Evolutionary conservation across 2,797 vertebrate species (phyloP).

Genomic region (Somateria mollissima): DNA sequence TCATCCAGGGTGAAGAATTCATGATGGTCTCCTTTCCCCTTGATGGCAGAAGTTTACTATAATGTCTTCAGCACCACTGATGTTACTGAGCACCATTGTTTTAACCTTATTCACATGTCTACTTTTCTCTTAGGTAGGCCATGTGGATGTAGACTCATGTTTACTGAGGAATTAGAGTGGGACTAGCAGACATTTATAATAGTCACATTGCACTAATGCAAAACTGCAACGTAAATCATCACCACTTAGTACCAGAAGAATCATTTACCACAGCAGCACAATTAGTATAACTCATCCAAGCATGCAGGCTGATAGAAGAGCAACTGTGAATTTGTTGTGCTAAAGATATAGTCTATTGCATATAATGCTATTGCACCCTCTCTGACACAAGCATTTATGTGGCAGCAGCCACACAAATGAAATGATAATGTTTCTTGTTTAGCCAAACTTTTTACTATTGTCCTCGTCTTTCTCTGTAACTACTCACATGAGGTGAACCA

Average conservation of each 20-base stretch:
- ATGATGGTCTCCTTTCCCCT: not conserved
- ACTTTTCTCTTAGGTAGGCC: not conserved
- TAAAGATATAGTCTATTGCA: rapidly evolving
- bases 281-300: not conserved
- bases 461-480: not conserved
- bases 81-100: not conserved
- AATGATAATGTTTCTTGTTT: not conserved
- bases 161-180: not conserved
- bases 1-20: not conserved
- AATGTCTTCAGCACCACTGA: not conserved
- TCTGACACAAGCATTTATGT: rapidly evolving
- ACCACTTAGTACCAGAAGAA: not conserved
- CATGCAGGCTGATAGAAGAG: not conserved
- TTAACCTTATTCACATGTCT: not conserved
- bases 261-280: not conserved
- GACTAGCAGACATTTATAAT: not conserved
- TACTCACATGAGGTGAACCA: not conserved
- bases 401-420: not conserved
- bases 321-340: not conserved
- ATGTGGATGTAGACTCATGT: not conserved
- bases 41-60: not conserved
- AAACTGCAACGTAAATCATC: not conserved
- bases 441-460: not conserved
- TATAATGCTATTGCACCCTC: too few relatives aligned
- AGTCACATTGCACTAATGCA: not conserved